phyloP scores from a whole-genome alignment of 2,888 invertebrate genomes.

The Drosophila anomalata region DNA sequence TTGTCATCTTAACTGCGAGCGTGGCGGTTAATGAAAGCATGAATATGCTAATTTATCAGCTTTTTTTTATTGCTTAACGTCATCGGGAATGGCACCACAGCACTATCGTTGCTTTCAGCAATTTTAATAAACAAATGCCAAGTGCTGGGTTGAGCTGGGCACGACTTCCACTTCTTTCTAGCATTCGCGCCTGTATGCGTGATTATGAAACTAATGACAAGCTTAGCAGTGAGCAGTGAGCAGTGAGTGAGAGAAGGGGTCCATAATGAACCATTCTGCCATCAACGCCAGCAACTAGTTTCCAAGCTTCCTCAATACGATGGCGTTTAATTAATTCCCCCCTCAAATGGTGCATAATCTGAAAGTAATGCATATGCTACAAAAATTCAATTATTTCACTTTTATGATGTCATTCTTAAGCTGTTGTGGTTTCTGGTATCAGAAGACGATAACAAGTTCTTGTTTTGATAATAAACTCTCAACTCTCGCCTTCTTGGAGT shows the following conservation, averaged over 20 bases:
- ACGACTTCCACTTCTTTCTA: constrained; percentile 17
- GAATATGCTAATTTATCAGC: constrained; percentile 65
- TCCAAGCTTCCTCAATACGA: constrained; percentile 13
- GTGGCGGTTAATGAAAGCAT: constrained; percentile 50
- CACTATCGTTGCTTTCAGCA: constrained; percentile 31
- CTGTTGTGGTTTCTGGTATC: constrained; percentile 1
- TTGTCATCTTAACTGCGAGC: constrained; percentile 45
- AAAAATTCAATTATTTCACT: constrained; percentile 14
- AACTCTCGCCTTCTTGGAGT: background rate
- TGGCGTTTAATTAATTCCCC: constrained; percentile 32
- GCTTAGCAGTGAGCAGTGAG: constrained; percentile 42
- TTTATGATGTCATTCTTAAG: constrained; percentile 27
- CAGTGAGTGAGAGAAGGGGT: constrained; percentile 1
- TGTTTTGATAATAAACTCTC: constrained; percentile 6
- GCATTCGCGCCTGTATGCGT: constrained; percentile 28
- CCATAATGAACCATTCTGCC: constrained; percentile 7
- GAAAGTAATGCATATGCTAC: constrained; percentile 11
- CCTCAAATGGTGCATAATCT: constrained; percentile 13
- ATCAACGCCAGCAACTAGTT: background rate
- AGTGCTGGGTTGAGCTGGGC: constrained; percentile 36
- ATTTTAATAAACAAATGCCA: constrained; percentile 65
- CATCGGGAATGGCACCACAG: constrained; percentile 20
- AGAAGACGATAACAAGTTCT: constrained; percentile 17
- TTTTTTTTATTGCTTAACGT: constrained; percentile 52
- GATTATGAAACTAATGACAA: constrained; percentile 58